Conservation (phyloP, 1,140 invertebrate species). For the Holotrichia oblita region DNA sequence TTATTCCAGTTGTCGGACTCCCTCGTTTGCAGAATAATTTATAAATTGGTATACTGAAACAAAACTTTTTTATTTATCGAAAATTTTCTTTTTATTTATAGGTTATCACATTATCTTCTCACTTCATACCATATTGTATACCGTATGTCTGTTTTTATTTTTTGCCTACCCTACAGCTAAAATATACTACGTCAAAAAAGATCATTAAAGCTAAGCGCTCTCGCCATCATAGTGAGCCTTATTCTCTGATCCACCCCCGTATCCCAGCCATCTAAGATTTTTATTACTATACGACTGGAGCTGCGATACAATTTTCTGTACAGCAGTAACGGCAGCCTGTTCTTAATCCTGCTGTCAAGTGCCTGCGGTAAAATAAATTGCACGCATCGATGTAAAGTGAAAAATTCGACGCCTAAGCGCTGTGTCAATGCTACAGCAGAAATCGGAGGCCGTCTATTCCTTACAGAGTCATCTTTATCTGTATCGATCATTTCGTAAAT, state of each 20-base stretch:
- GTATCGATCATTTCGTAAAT: conserved; percentile 38
- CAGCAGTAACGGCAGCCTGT: neutral
- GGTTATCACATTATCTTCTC: neutral
- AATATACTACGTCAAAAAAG: neutral
- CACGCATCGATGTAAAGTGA: conserved; percentile 18
- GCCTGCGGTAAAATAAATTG: conserved; percentile 24
- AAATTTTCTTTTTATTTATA: too few species aligned
- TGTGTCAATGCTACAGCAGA: neutral
- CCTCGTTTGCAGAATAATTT: too few species aligned
- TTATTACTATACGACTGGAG: neutral
- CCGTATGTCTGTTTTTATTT: neutral
- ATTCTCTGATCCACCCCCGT: neutral
- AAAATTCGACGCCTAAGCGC: neutral
- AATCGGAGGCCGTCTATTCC: neutral
- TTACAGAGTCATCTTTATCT: neutral
- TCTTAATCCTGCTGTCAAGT: conserved; percentile 22
- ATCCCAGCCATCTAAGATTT: conserved; percentile 8
- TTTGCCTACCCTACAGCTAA: neutral
- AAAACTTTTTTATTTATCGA: too few species aligned
- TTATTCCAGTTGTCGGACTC: too few species aligned
- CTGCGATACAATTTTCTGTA: neutral
- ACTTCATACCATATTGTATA: neutral
- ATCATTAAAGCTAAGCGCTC: conserved; percentile 14
- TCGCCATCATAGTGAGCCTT: neutral
- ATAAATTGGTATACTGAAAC: too few species aligned